These are phyloP conservation scores for Olivierus martensii DNA, from an alignment of 1,140 invertebrate genomes.

Conservation along the genomic window DNA sequence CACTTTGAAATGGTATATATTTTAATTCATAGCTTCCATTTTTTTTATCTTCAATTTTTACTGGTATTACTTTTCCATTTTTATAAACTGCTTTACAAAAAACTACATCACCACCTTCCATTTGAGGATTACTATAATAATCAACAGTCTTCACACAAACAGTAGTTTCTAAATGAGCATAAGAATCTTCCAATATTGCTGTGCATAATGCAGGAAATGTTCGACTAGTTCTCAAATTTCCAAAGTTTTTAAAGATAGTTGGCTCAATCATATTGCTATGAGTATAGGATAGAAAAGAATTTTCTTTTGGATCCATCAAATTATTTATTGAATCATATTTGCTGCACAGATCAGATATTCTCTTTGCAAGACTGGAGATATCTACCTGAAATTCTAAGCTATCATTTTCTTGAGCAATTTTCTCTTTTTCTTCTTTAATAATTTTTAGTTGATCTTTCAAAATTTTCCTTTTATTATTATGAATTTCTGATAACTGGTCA, in stretches of 20 bases:
- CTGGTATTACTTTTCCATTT: constrained; percentile 17
- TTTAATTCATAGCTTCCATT: constrained; percentile 60
- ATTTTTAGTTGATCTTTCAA: constrained; percentile 75
- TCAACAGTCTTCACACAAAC: constrained; percentile 59
- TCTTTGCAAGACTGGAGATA: constrained; percentile 75
- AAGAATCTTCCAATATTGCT: constrained; percentile 22
- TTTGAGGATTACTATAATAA: constrained; percentile 63
- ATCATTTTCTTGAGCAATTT: constrained; percentile 75
- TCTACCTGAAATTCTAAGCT: constrained; percentile 74
- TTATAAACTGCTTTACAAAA: constrained; percentile 38
- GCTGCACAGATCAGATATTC: constrained; percentile 71
- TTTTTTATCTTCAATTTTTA: constrained; percentile 54
- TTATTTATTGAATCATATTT: constrained; percentile 65
- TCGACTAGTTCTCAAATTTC: constrained; percentile 58
- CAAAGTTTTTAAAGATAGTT: constrained; percentile 32
- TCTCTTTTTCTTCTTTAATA: constrained; percentile 77
- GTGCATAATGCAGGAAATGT: constrained; percentile 59
- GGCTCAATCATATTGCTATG: constrained; percentile 37
- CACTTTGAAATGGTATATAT: constrained; percentile 39
- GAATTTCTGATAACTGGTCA: constrained; percentile 52
- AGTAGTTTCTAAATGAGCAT: constrained; percentile 49
- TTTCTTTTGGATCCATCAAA: constrained; percentile 74
- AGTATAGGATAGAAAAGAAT: constrained; percentile 73
- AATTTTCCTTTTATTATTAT: constrained; percentile 65
- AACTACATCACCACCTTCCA: constrained; percentile 72